These are phyloP conservation scores for Melanotaenia boesemani DNA, from an alignment of 2,797 vertebrate species.

Conservation along the genomic window DNA sequence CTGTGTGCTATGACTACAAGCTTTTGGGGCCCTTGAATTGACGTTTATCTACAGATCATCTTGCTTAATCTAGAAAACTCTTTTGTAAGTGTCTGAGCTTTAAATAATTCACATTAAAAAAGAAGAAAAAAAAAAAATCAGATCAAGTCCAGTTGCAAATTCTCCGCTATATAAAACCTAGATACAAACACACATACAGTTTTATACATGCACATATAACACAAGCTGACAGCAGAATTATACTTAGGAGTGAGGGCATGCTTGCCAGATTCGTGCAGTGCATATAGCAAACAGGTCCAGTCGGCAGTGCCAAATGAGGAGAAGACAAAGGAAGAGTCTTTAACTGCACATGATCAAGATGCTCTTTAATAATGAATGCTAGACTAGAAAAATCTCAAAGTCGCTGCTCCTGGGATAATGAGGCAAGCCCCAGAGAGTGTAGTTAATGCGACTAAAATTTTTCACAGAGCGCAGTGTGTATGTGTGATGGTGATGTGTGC, in stretches of 20 bases:
- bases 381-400: conserved; percentile 79
- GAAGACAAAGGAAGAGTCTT: conserved; percentile 62
- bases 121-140: conserved; percentile 28
- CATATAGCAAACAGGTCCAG: conserved; percentile 53
- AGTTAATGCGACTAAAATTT: conserved; percentile 65
- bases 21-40: conserved; percentile 23
- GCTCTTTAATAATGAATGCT: conserved; percentile 83
- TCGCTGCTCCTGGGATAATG: conserved; percentile 78
- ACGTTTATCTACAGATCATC: conserved; percentile 67
- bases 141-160: conserved; percentile 23
- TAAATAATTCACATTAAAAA: conserved; percentile 47
- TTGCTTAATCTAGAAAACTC: conserved; percentile 54
- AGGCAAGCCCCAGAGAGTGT: conserved; percentile 68
- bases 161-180: not conserved
- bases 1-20: conserved; percentile 24
- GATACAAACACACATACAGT: not conserved
- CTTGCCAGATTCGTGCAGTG: conserved; percentile 52
- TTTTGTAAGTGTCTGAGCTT: conserved; percentile 44
- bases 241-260: conserved; percentile 29
- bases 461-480: conserved; percentile 68
- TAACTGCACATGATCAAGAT: conserved; percentile 77
- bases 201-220: conserved; percentile 20
- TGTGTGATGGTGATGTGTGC: conserved; percentile 67
- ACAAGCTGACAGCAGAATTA: conserved; percentile 23
- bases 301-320: conserved; percentile 43